Evolutionary conservation across 53 echinoderm and acorn worm genomes (phyloP), one percentile per base, ranked within the genome.

Genomic region (Astropecten irregularis): DNA sequence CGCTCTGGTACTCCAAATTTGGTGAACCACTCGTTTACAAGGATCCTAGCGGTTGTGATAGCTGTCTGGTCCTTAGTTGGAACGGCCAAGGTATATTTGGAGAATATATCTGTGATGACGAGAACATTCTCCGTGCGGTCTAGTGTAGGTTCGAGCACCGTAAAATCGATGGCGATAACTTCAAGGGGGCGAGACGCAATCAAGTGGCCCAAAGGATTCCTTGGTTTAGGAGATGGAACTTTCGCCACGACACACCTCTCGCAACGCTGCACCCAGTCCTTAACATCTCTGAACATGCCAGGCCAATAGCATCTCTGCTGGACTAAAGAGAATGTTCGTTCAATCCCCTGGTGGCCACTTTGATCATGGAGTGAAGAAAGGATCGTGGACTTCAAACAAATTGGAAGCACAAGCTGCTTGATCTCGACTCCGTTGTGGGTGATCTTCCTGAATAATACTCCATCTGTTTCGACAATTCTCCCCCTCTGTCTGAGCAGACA

Each of bases 1-100:
- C 87, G 26, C 9, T 56, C 39, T 13, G 91, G 95, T 5, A 95
- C 89, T 0, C 95, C 95, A 84, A 89, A 91, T 10, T 76, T 81
- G 0, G 86, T 77, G 69, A 95, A 91, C 89, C 91, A 95, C 9
- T 95, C 85, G 0, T 85, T 82, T 3, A 89, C 89, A 0, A 86
- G 56, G 3, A 76, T 70, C 46, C 62, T 88, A 2, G 95, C 95
- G 0, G 91, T 89, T 32, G 94, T 94, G 9, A 36, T 20, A 0
- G 94, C 94, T 21, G 58, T 82, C 55, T 94, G 94, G 44, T 91
- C 86, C 20, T 42, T 67, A 14, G 95, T 89, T 6, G 91, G 91
- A 28, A 91, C 64, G 0, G 91, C 94, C 40, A 91, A 77, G 2
- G 94, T 91, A 30, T 71, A 91, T 39, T 86, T 94, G 4, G 88